Evolutionary conservation across 2,888 invertebrate genomes (phyloP).

Genomic region (Dastarcus helophoroides): DNA sequence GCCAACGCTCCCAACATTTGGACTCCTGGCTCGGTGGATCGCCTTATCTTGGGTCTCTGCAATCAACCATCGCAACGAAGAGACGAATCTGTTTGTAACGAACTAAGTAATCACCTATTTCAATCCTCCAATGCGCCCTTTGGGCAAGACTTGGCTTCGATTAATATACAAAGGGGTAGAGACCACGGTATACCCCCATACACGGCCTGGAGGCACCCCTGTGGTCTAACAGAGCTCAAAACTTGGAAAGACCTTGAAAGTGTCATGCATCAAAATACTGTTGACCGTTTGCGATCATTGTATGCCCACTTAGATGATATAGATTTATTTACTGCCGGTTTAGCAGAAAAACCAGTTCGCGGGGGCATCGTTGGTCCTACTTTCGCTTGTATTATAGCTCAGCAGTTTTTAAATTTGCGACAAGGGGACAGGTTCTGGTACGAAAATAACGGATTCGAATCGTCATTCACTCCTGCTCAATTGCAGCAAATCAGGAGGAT

Average conservation of each 20-base stretch:
- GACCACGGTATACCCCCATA: constrained; percentile 80
- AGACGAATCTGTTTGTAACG: constrained; percentile 71
- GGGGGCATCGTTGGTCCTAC: constrained; percentile 78
- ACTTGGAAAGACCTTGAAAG: constrained; percentile 60
- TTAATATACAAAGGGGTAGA: constrained; percentile 77
- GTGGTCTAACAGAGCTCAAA: constrained; percentile 55
- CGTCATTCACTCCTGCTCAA: constrained; percentile 65
- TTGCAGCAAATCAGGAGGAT: constrained; percentile 60
- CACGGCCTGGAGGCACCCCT: constrained; percentile 67
- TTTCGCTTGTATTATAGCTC: constrained; percentile 79
- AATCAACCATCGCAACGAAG: constrained; percentile 67
- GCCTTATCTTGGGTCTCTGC: constrained; percentile 63
- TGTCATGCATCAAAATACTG: constrained; percentile 53
- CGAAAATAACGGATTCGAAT: constrained; percentile 64
- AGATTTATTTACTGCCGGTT: constrained; percentile 72
- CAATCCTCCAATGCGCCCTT: constrained; percentile 60
- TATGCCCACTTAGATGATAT: constrained; percentile 65
- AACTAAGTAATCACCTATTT: constrained; percentile 74
- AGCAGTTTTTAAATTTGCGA: constrained; percentile 68
- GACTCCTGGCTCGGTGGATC: constrained; percentile 67
- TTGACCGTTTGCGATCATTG: constrained; percentile 44
- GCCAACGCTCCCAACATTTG: constrained; percentile 60
- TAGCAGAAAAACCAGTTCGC: constrained; percentile 68
- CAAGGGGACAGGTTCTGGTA: constrained; percentile 77
- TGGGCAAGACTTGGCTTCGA: constrained; percentile 77